Percentiles rank a stretch among this genome's conserved stretches.
Conservation (phyloP, 2,888 invertebrate genomes). For the Noctuana brunneofusca region DNA sequence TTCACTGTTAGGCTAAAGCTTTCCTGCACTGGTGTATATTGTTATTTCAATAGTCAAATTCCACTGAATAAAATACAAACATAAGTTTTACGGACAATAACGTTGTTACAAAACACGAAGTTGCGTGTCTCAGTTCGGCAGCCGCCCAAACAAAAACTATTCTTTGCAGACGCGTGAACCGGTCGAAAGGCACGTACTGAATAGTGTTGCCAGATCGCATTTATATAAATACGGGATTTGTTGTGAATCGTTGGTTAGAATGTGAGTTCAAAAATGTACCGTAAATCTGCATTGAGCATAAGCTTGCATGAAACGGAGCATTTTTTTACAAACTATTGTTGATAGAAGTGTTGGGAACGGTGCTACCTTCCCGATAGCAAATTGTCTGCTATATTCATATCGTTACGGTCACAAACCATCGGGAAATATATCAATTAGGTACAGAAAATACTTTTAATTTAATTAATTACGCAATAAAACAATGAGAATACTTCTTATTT, state of each 20-base stretch:
- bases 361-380: too few relatives aligned
- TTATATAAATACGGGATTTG: neutral
- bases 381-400: too few relatives aligned
- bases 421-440: too few relatives aligned
- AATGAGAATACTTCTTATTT: too few relatives aligned
- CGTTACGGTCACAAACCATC: too few relatives aligned
- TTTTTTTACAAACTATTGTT: neutral
- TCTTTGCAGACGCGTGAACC: conserved; percentile 22
- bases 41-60: neutral
- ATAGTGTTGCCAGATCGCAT: neutral
- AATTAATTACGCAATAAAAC: too few relatives aligned
- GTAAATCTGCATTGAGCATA: neutral
- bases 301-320: neutral
- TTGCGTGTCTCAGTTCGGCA: conserved; percentile 10
- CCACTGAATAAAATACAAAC: neutral
- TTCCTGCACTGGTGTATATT: too few relatives aligned
- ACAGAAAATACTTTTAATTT: too few relatives aligned
- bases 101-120: too few relatives aligned
- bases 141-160: conserved; percentile 27
- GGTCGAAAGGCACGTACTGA: conserved; percentile 30
- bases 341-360: too few relatives aligned
- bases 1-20: too few relatives aligned
- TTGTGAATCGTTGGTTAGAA: neutral
- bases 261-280: neutral
- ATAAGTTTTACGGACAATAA: neutral